Evolutionary conservation across 2,113 vertebrate species (phyloP).

Genomic region (Tragelaphus buxtoni): DNA sequence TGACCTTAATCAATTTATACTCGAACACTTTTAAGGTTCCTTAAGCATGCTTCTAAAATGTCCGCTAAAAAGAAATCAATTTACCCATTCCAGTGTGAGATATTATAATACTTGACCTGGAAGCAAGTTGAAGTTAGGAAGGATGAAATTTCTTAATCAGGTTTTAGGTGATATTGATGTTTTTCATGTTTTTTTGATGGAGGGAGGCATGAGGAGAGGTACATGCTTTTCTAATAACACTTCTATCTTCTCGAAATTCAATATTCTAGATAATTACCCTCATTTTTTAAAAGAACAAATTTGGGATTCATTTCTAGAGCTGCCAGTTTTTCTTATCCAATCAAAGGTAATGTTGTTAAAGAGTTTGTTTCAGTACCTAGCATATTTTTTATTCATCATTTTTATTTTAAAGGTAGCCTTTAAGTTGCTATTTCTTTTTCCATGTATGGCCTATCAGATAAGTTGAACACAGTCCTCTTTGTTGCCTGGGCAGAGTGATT

Average conservation of each 20-base stretch:
- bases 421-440: not conserved
- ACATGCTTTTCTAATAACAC: not conserved
- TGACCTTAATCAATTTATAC: not conserved
- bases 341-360: not conserved
- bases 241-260: not conserved
- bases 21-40: not conserved
- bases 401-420: not conserved
- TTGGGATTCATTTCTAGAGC: not conserved
- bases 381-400: not conserved
- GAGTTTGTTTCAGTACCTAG: not conserved
- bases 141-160: not conserved
- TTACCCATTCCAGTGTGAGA: not conserved
- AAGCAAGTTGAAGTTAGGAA: not conserved
- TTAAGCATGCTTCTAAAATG: not conserved
- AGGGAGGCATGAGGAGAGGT: accelerated
- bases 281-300: not conserved
- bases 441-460: not conserved
- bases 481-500: not conserved
- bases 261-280: not conserved
- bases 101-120: not conserved
- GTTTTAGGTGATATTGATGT: not conserved
- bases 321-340: not conserved
- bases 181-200: not conserved
- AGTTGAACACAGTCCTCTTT: not conserved
- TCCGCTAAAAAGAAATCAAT: not conserved